Evolutionary conservation across 2,113 vertebrate species (phyloP), one percentile per base, ranked within the genome.

Genomic region (Dolichallabes microphthalmus): DNA sequence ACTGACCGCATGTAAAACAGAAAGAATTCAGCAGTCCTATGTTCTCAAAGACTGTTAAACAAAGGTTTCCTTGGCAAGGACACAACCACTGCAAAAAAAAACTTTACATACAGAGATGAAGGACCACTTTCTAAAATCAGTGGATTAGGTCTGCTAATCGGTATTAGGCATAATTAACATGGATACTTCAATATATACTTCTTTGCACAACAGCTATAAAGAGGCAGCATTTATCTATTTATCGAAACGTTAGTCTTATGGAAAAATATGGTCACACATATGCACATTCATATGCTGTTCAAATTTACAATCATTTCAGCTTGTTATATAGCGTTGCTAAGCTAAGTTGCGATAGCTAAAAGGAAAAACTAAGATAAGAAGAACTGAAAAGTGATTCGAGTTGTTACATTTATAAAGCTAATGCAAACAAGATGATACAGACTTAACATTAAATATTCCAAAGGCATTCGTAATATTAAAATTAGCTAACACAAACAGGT

Each of bases 21-120:
- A 86, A 55, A 32, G 74, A 64, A 66, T 83, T 74, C 74, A 50
- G 25, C 77, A 71, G 52, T 53, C 30, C 50, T 64, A 30, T 45
- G 27, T 85, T 69, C 50, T 15, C 22, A 27, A 77, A 78, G 74
- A 78, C 74, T 19, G 82, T 63, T 75, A 84, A 76, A 75, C 82
- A 83, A 82, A 55, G 64, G 17, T 71, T 57, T 35, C 19, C 30
- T 57, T 64, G 57, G 80, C 81, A 60, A 19, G 5, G 30, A 82
- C 53, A 71, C n/a, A 82, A 45, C 66, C 64, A 82, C 50, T 69
- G 12, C 13, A 30, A 74, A 74, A 50, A 25, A 13, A 39, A 20
- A 20, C 68, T 10, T 39, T 22, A 69, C 3, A 39, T 39, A 71
- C 12, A 35, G 19, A 71, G 32, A 22, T 22, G 3, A 10, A 71